Percentiles rank a stretch among this genome's conserved stretches.
Evolutionary conservation across 2,888 invertebrate genomes (phyloP).

Genomic region (Drosophila borealis): DNA sequence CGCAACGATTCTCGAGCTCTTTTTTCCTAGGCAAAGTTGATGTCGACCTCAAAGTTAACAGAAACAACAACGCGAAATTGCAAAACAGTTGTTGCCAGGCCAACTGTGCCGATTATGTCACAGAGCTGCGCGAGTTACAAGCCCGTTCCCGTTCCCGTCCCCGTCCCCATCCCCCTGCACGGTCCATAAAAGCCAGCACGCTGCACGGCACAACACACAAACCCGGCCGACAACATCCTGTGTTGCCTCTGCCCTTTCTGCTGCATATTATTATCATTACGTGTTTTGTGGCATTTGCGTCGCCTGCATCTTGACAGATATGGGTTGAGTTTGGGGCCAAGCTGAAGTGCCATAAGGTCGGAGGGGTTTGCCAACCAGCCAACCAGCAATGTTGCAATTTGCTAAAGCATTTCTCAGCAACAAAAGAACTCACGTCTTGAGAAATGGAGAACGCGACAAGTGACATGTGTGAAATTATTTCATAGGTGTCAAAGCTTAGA

Average conservation of each 20-base stretch:
- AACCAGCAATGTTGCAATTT: slow-evolving; percentile 33
- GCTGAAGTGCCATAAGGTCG: slow-evolving; percentile 7
- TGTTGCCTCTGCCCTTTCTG: slow-evolving; percentile 12
- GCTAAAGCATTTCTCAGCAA: slow-evolving; percentile 30
- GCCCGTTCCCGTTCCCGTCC: slow-evolving; percentile 9
- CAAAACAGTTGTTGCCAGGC: slow-evolving; percentile 66
- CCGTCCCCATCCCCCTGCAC: too few relatives aligned
- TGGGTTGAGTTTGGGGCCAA: slow-evolving; percentile 23
- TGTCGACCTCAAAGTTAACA: slow-evolving; percentile 3
- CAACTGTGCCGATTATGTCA: slow-evolving; percentile 77
- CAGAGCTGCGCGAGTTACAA: slow-evolving; percentile 46
- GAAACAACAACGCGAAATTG: slow-evolving; percentile 22
- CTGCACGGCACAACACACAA: neutral
- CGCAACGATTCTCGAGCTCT: slow-evolving; percentile 7
- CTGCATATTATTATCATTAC: slow-evolving; percentile 64
- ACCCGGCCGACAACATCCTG: slow-evolving; percentile 1
- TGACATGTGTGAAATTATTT: slow-evolving; percentile 57
- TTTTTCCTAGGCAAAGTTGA: slow-evolving; percentile 10
- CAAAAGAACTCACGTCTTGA: neutral
- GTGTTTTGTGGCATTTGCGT: slow-evolving; percentile 57
- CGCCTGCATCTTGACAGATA: slow-evolving; percentile 37
- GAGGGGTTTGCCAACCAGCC: neutral
- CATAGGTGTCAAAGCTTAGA: slow-evolving; percentile 35
- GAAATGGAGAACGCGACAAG: slow-evolving; percentile 26
- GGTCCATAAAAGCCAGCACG: neutral